Evolutionary conservation across 2,797 vertebrate species (phyloP).

Genomic region (Mustela erminea): DNA sequence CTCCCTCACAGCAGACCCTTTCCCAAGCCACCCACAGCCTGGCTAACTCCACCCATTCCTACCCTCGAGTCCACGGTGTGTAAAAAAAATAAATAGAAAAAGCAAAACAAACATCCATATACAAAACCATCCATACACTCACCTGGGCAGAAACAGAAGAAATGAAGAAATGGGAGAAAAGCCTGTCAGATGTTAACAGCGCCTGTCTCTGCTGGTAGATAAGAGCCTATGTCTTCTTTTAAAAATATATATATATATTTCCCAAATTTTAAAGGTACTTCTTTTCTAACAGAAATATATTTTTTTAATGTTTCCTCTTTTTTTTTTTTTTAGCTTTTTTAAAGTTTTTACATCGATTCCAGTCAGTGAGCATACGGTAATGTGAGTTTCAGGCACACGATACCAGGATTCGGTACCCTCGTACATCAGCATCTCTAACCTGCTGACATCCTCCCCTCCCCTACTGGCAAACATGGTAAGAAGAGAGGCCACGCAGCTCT

Average conservation of each 20-base stretch:
- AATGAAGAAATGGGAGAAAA: conserved; percentile 41
- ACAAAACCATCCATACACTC: background rate
- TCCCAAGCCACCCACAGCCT: background rate
- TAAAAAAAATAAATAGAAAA: background rate
- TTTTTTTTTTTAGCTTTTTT: background rate
- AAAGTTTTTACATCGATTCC: background rate
- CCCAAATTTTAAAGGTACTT: background rate
- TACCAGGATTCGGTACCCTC: background rate
- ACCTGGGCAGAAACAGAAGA: background rate
- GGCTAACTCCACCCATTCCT: background rate
- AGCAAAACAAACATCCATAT: background rate
- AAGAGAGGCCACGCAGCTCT: too few species aligned
- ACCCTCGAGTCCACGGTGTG: background rate
- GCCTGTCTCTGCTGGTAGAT: background rate
- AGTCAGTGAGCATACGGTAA: background rate
- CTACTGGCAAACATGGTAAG: background rate
- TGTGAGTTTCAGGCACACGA: background rate
- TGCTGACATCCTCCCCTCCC: background rate
- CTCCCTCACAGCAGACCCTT: background rate
- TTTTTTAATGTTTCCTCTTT: background rate
- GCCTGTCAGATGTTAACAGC: background rate
- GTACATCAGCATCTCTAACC: background rate
- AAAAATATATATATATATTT: background rate
- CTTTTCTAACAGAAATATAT: background rate
- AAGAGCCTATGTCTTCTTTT: background rate